These are phyloP conservation scores for Pygoscelis adeliae DNA, from an alignment of 2,113 vertebrate species.

Conservation along the genomic window DNA sequence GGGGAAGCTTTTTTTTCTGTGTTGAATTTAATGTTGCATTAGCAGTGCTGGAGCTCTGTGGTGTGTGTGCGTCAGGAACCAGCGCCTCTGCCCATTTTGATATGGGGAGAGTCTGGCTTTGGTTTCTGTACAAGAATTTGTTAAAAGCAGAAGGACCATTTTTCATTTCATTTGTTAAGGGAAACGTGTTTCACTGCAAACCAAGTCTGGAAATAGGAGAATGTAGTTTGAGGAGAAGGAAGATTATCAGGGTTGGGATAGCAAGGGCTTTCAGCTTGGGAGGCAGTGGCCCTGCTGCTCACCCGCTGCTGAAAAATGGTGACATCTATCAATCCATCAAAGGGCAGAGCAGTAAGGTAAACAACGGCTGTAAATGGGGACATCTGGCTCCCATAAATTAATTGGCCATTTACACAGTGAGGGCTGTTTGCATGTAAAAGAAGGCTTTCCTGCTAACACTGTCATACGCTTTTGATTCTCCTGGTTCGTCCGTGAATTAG, in stretches of 20 bases:
- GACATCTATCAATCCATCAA: conserved; percentile 62
- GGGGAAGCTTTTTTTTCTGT: neutral
- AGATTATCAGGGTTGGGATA: neutral
- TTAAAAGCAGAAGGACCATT: neutral
- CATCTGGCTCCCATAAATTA: conserved; percentile 74
- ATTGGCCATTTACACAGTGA: conserved; percentile 71
- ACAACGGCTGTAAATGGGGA: conserved; percentile 31
- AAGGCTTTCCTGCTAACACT: conserved; percentile 46
- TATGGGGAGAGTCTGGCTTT: neutral
- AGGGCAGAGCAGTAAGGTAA: conserved; percentile 63
- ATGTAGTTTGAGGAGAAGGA: neutral
- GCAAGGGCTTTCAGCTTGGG: conserved; percentile 11
- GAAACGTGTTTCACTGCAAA: neutral
- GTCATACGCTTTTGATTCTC: conserved; percentile 73
- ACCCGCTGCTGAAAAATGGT: conserved; percentile 43
- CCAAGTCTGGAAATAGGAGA: neutral
- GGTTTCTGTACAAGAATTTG: neutral
- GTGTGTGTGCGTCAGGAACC: neutral
- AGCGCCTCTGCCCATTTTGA: neutral
- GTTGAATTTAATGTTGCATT: neutral
- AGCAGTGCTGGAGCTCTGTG: neutral
- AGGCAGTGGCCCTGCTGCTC: conserved; percentile 22
- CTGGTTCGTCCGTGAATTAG: conserved; percentile 60
- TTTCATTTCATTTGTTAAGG: neutral
- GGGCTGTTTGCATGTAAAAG: conserved; percentile 73